Evolutionary conservation across 2,888 invertebrate genomes (phyloP).

Genomic region (Palloptera scutellata): DNA sequence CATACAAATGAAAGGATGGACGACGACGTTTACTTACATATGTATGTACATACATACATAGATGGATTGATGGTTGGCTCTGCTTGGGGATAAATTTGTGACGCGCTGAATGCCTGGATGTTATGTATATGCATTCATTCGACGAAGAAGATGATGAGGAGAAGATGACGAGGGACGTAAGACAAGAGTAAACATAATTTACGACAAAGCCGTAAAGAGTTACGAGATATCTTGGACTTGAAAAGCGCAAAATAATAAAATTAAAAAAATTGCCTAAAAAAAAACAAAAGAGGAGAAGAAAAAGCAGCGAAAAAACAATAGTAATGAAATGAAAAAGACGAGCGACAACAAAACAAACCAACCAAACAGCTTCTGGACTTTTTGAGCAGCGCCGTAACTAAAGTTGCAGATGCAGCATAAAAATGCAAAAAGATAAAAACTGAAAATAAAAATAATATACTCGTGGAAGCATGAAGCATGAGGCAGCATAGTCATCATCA

Average conservation of each 20-base stretch:
- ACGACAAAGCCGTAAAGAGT: conserved; percentile 24
- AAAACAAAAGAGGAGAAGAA: conserved; percentile 23
- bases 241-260: conserved; percentile 25
- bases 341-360: conserved; percentile 28
- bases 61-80: conserved; percentile 1
- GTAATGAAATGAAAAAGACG: conserved; percentile 12
- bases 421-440: conserved; percentile 19
- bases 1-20: conserved; percentile 1
- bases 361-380: conserved; percentile 54
- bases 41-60: not conserved
- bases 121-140: conserved; percentile 21
- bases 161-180: conserved; percentile 17
- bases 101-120: no score
- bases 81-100: not conserved
- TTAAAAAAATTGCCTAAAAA: conserved; percentile 1
- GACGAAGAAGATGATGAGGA: not conserved
- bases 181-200: conserved; percentile 24
- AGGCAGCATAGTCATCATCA: not conserved
- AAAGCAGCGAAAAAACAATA: conserved; percentile 29
- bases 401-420: conserved; percentile 33
- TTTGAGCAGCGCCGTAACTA: conserved; percentile 47
- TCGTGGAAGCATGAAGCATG: conserved; percentile 8
- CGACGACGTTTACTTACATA: not conserved
- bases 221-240: conserved; percentile 21
- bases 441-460: conserved; percentile 22